Percentiles rank a stretch among this genome's conserved stretches.
Evolutionary conservation across 2,888 invertebrate genomes (phyloP).

Genomic region (Dermolepida albohirtum): DNA sequence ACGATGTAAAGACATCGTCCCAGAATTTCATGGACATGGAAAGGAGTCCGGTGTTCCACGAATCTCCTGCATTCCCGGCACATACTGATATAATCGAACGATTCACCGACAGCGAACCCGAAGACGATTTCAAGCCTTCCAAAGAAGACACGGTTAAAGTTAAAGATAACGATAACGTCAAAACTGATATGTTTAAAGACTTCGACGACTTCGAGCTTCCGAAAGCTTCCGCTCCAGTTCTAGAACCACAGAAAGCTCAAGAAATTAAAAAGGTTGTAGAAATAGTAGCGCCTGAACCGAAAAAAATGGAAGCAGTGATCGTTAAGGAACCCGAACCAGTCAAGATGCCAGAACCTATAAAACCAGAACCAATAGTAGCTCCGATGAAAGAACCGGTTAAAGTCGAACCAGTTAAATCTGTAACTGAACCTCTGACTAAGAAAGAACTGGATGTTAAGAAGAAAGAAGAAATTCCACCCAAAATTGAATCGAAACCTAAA

Average conservation of each 20-base stretch:
- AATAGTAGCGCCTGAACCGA: slow-evolving; percentile 42
- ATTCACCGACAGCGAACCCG: slow-evolving; percentile 72
- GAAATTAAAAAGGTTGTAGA: slow-evolving; percentile 34
- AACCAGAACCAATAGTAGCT: slow-evolving; percentile 45
- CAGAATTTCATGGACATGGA: slow-evolving; percentile 61
- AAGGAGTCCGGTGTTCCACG: slow-evolving; percentile 49
- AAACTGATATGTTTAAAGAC: slow-evolving; percentile 56
- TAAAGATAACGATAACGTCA: slow-evolving; percentile 41
- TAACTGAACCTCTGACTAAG: slow-evolving; percentile 38
- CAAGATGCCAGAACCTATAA: slow-evolving; percentile 47
- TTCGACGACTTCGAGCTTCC: slow-evolving; percentile 54
- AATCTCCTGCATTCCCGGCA: slow-evolving; percentile 6
- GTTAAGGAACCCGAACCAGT: slow-evolving; percentile 40
- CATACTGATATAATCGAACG: slow-evolving; percentile 66
- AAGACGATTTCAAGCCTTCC: slow-evolving; percentile 62
- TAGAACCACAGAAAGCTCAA: slow-evolving; percentile 28
- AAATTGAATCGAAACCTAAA: slow-evolving; percentile 45
- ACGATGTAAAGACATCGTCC: slow-evolving; percentile 53
- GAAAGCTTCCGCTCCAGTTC: slow-evolving; percentile 44
- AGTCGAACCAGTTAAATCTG: slow-evolving; percentile 43
- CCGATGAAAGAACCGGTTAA: slow-evolving; percentile 41
- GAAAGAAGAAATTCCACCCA: slow-evolving; percentile 31
- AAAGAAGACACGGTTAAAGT: slow-evolving; percentile 48
- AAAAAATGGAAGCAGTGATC: slow-evolving; percentile 35
- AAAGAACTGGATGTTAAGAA: slow-evolving; percentile 41